A percentile compares a stretch with the other conserved stretches of the same genome.
Evolutionary conservation across 1,140 invertebrate genomes (phyloP).

Genomic region (Drosophila teissieri): DNA sequence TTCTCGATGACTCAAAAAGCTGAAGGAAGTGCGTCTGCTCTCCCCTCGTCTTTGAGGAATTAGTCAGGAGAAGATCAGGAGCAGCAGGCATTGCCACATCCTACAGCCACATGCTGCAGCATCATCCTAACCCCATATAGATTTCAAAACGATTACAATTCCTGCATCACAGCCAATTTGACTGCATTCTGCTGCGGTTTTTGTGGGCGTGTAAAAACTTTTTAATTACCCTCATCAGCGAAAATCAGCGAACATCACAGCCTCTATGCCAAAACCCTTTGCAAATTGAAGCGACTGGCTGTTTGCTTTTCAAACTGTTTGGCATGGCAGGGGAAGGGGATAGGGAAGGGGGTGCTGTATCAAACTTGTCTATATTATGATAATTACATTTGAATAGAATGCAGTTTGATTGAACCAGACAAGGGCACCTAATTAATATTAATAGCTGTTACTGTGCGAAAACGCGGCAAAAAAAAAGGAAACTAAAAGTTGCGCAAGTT

Average conservation of each 20-base stretch:
- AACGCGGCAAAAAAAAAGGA: neutral
- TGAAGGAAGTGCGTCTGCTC: slow-evolving; percentile 13
- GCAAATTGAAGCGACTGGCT: slow-evolving; percentile 2
- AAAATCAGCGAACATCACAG: slow-evolving; percentile 68
- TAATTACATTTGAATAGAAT: slow-evolving; percentile 56
- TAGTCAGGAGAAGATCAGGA: slow-evolving; percentile 12
- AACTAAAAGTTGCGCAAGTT: neutral
- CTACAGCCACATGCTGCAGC: slow-evolving; percentile 5
- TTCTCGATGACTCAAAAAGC: slow-evolving; percentile 37
- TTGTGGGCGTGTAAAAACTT: slow-evolving; percentile 54
- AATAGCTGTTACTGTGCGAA: slow-evolving; percentile 8
- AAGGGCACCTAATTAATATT: slow-evolving; percentile 56
- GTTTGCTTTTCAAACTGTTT: slow-evolving; percentile 18
- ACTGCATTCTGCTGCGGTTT: slow-evolving; percentile 43
- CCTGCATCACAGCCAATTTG: slow-evolving; percentile 37
- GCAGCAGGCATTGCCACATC: slow-evolving; percentile 1
- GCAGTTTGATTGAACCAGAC: neutral
- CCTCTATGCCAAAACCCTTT: slow-evolving; percentile 9
- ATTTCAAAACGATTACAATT: slow-evolving; percentile 46
- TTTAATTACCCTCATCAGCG: slow-evolving; percentile 80
- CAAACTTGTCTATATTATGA: slow-evolving; percentile 48
- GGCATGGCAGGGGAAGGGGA: too few relatives aligned
- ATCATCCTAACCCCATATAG: slow-evolving; percentile 27
- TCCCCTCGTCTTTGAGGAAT: slow-evolving; percentile 20
- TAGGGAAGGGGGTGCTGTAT: slow-evolving; percentile 8